These are phyloP conservation scores for Sarcoramphus papa DNA, from an alignment of 2,797 vertebrate species.

Conservation along the genomic window DNA sequence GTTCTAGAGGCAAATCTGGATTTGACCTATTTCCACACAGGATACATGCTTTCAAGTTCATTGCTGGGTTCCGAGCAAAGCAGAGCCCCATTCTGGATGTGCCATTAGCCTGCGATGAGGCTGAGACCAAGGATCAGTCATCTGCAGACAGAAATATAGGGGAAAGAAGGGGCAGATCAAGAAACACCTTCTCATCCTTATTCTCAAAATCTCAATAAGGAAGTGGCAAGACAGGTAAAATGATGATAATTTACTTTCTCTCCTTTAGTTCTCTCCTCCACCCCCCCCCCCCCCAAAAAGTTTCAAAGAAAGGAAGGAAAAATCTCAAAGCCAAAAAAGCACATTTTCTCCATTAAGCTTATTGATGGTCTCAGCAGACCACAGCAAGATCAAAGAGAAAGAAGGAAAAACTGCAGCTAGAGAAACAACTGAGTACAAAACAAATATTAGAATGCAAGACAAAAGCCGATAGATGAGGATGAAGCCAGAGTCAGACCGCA, in stretches of 20 bases:
- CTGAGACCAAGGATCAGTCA: background rate
- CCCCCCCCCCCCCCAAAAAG: background rate
- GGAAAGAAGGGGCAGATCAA: background rate
- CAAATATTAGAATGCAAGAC: background rate
- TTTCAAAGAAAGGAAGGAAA: background rate
- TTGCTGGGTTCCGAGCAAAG: background rate
- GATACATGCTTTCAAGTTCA: background rate
- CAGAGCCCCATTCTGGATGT: background rate
- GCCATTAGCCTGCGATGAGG: background rate
- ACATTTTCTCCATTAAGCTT: conserved; percentile 21
- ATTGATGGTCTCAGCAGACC: conserved; percentile 25
- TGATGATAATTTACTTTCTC: background rate
- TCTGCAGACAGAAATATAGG: background rate
- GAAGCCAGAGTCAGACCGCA: background rate
- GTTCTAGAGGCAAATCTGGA: background rate
- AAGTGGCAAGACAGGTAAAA: background rate
- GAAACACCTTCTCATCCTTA: background rate
- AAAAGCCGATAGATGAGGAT: background rate
- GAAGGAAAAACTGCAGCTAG: background rate
- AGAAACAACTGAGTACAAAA: background rate
- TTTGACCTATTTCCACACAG: background rate
- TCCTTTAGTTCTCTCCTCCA: background rate
- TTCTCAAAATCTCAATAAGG: background rate
- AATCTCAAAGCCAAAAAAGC: background rate
- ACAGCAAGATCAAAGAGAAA: conserved; percentile 21